phyloP scores from a whole-genome alignment of 2,888 invertebrate genomes.

The Sesia bembeciformis region DNA sequence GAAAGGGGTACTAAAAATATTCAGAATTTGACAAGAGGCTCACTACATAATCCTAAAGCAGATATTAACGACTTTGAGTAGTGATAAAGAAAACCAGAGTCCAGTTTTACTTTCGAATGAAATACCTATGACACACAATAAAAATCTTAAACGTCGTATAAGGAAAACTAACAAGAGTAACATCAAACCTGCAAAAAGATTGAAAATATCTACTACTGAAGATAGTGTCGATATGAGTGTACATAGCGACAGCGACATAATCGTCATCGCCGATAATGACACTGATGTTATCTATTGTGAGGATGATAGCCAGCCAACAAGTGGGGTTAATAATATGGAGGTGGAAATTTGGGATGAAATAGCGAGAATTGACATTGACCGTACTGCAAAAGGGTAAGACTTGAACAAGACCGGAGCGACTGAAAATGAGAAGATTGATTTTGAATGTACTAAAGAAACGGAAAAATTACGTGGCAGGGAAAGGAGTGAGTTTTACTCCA shows the following conservation, averaged over 20 bases:
- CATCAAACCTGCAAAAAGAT: background rate
- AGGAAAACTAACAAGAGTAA: background rate
- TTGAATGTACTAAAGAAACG: background rate
- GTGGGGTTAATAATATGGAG: background rate
- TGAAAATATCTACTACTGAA: background rate
- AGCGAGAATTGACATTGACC: background rate
- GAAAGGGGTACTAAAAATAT: background rate
- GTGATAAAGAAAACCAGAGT: background rate
- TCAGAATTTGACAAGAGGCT: background rate
- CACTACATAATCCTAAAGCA: background rate
- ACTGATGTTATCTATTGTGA: conserved; percentile 3
- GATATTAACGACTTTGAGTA: background rate
- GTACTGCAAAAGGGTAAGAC: background rate
- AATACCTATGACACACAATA: background rate
- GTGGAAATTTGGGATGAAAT: conserved; percentile 1
- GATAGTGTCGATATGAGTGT: background rate
- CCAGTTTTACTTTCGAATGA: background rate
- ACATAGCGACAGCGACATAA: background rate
- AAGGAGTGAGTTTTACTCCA: background rate
- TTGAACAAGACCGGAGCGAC: background rate
- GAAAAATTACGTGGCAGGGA: conserved; percentile 1
- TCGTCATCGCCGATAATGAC: conserved; percentile 1
- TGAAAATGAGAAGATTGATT: background rate
- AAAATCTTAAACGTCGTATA: background rate
- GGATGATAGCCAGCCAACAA: conserved; percentile 2